Conservation (phyloP, 2,888 invertebrate genomes). For the Agrilus mali region DNA sequence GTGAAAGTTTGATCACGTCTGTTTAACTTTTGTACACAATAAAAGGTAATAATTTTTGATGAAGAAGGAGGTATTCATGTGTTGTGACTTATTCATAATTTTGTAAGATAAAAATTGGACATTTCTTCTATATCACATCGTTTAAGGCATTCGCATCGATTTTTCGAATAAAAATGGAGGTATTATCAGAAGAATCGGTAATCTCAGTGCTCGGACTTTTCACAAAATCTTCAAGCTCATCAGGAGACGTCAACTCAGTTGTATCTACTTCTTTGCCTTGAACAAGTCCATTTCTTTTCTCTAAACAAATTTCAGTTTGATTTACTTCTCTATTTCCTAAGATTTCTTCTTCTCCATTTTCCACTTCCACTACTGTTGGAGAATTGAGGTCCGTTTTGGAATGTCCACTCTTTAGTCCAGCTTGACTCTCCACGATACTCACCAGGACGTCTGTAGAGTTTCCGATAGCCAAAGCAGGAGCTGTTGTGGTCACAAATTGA, state of each 20-base stretch:
- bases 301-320: too few relatives aligned
- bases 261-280: neutral
- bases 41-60: too few relatives aligned
- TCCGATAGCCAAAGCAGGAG: conserved; percentile 29
- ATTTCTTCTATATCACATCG: conserved; percentile 5
- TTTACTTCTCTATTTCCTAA: too few relatives aligned
- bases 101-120: too few relatives aligned
- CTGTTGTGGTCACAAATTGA: conserved; percentile 16
- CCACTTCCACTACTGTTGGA: conserved; percentile 14
- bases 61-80: too few relatives aligned
- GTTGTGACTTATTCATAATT: too few relatives aligned
- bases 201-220: conserved; percentile 29
- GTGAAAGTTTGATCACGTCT: too few relatives aligned
- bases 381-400: conserved; percentile 20
- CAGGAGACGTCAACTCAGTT: conserved; percentile 19
- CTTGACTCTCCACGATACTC: conserved; percentile 29
- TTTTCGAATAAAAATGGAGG: neutral
- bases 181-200: conserved; percentile 19
- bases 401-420: conserved; percentile 12
- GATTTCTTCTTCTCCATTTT: conserved; percentile 6
- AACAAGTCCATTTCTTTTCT: too few relatives aligned
- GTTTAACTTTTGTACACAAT: too few relatives aligned
- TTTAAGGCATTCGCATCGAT: conserved; percentile 1
- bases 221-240: conserved; percentile 21
- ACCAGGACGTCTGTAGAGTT: conserved; percentile 29